phyloP scores from a whole-genome alignment of 2,888 invertebrate species.

The Eristalis pertinax region DNA sequence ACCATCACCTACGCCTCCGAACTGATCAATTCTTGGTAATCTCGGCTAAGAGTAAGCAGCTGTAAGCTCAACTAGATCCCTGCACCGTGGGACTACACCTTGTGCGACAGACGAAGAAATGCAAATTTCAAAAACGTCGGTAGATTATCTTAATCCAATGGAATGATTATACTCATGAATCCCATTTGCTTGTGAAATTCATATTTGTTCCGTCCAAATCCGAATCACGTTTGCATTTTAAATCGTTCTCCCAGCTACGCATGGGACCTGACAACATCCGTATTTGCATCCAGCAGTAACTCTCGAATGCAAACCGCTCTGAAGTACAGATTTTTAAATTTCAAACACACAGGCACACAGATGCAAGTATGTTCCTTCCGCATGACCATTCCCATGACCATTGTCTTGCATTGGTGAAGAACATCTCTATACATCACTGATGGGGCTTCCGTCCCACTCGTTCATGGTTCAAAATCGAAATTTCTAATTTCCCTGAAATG shows the following conservation, averaged over 20 bases:
- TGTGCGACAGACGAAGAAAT: neutral
- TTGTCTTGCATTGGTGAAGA: neutral
- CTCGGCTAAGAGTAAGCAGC: no score
- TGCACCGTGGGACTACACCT: neutral
- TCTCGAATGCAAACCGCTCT: neutral
- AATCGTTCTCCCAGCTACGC: neutral
- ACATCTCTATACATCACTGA: slow-evolving; percentile 15
- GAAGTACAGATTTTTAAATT: neutral
- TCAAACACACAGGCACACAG: neutral
- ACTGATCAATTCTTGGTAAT: no score
- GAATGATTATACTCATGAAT: neutral
- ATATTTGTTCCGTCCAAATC: neutral
- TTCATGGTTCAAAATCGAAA: slow-evolving; percentile 46
- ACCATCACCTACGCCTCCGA: no score
- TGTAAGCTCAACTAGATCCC: no score
- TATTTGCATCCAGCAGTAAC: neutral
- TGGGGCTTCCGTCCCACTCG: slow-evolving; percentile 1
- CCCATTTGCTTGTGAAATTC: neutral
- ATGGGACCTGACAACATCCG: neutral
- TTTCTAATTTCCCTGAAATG: slow-evolving; percentile 56
- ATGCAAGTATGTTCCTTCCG: neutral
- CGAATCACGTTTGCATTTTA: neutral
- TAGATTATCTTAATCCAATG: neutral
- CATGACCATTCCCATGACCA: slow-evolving; percentile 12
- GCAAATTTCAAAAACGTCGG: neutral